Evolutionary conservation across 2,113 vertebrate species (phyloP).

Genomic region (Budorcas taxicolor): DNA sequence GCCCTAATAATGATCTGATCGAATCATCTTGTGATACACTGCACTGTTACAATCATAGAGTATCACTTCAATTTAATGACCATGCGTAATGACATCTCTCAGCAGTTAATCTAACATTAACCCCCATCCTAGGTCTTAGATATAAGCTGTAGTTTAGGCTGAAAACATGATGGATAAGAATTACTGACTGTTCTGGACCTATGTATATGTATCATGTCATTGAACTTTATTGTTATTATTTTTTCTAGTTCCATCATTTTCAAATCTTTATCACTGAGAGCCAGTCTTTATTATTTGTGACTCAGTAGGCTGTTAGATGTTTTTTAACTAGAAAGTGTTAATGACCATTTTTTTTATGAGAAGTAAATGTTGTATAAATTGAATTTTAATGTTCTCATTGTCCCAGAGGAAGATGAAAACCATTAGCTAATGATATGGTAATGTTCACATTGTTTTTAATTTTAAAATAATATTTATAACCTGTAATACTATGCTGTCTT

Average conservation of each 20-base stretch:
- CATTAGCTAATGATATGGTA: conserved; percentile 87
- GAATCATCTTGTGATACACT: conserved; percentile 59
- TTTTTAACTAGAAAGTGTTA: conserved; percentile 80
- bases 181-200: background rate
- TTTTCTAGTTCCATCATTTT: conserved; percentile 41
- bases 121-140: background rate
- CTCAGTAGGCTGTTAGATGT: conserved; percentile 71
- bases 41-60: conserved; percentile 40
- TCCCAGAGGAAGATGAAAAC: conserved; percentile 86
- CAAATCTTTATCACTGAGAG: background rate
- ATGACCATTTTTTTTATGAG: conserved; percentile 81
- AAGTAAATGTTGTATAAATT: conserved; percentile 90
- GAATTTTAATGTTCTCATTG: conserved; percentile 89
- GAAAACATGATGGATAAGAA: background rate
- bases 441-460: conserved; percentile 80
- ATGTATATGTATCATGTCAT: accelerated
- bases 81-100: conserved; percentile 24
- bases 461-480: conserved; percentile 77
- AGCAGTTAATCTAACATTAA: conserved; percentile 40
- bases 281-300: conserved; percentile 80
- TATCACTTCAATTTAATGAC: conserved; percentile 64
- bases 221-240: background rate
- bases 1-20: conserved; percentile 43
- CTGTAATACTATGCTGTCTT: conserved; percentile 33
- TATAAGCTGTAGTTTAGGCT: background rate